A percentile compares a stretch with the other conserved stretches of the same genome.
phyloP scores from a whole-genome alignment of 2,888 invertebrate species.

The Mesochorus sp. region DNA sequence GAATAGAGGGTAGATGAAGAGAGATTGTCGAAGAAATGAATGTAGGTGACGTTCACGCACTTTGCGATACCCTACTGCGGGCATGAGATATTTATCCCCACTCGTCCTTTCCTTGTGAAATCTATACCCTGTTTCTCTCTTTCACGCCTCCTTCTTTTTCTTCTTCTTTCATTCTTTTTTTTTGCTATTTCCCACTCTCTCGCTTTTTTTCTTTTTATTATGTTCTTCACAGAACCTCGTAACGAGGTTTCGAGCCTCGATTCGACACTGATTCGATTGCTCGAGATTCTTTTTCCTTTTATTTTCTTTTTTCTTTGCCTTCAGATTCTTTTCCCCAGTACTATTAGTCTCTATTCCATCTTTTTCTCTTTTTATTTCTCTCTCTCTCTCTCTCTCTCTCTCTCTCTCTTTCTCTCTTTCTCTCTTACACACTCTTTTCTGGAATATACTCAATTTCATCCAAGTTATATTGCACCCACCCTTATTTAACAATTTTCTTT shows the following conservation, averaged over 20 bases:
- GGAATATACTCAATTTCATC: slow-evolving; percentile 48
- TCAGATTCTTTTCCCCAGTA: slow-evolving; percentile 18
- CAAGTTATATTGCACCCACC: slow-evolving; percentile 55
- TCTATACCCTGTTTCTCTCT: slow-evolving; percentile 13
- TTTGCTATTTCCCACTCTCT: too few species aligned
- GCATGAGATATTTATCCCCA: slow-evolving; percentile 30
- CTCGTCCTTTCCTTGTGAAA: not conserved
- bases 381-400: slow-evolving; percentile 6
- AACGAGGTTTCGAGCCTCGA: slow-evolving; percentile 62
- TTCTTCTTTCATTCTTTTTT: not conserved
- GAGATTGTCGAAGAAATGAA: slow-evolving; percentile 58
- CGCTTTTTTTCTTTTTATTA: not conserved
- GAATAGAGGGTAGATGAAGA: slow-evolving; percentile 54
- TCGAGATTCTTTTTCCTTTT: slow-evolving; percentile 54
- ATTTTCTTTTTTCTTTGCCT: slow-evolving; percentile 44
- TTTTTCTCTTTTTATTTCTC: not conserved
- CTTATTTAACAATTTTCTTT: slow-evolving; percentile 51
- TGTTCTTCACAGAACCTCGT: slow-evolving; percentile 53
- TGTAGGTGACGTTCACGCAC: slow-evolving; percentile 62
- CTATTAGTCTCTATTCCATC: too few species aligned
- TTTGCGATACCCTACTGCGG: not conserved
- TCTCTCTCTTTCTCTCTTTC: not conserved
- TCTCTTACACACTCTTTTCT: not conserved
- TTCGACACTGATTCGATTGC: slow-evolving; percentile 63
- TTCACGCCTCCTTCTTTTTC: slow-evolving; percentile 15